Conservation (phyloP, 2,888 invertebrate species). For the Parasteatoda lunata region DNA sequence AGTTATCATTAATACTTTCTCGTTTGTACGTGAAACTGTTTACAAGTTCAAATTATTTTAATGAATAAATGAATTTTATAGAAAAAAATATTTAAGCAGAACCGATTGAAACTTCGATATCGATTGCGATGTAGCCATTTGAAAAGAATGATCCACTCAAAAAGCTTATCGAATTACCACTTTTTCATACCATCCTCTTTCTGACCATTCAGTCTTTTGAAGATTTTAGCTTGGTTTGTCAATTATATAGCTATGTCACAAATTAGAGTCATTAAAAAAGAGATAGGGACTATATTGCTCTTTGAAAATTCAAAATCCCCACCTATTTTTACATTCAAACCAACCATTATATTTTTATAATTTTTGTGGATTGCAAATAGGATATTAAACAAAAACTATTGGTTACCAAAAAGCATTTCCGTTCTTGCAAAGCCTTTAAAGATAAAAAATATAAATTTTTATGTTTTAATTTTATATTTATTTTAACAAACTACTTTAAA, state of each 20-base stretch:
- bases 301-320: neutral
- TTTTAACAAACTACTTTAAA: too few relatives aligned
- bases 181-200: slow-evolving; percentile 33
- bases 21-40: too few relatives aligned
- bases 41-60: too few relatives aligned
- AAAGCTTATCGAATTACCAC: slow-evolving; percentile 4
- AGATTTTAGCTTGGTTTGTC: slow-evolving; percentile 17
- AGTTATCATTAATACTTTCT: too few relatives aligned
- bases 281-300: slow-evolving; percentile 10
- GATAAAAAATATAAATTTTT: too few relatives aligned
- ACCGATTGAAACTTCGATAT: neutral
- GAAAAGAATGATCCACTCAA: slow-evolving; percentile 13
- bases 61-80: too few relatives aligned
- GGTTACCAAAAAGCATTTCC: too few relatives aligned
- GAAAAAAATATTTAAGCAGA: slow-evolving; percentile 11
- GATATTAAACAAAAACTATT: neutral
- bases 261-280: slow-evolving; percentile 34
- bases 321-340: neutral
- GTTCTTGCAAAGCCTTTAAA: too few relatives aligned
- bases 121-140: slow-evolving; percentile 40
- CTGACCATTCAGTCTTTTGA: slow-evolving; percentile 26
- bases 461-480: too few relatives aligned
- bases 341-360: neutral
- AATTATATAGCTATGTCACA: slow-evolving; percentile 16
- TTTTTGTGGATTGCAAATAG: neutral